Evolutionary conservation across 2,888 invertebrate genomes (phyloP).

Genomic region (Callyntrura guangdongensis): DNA sequence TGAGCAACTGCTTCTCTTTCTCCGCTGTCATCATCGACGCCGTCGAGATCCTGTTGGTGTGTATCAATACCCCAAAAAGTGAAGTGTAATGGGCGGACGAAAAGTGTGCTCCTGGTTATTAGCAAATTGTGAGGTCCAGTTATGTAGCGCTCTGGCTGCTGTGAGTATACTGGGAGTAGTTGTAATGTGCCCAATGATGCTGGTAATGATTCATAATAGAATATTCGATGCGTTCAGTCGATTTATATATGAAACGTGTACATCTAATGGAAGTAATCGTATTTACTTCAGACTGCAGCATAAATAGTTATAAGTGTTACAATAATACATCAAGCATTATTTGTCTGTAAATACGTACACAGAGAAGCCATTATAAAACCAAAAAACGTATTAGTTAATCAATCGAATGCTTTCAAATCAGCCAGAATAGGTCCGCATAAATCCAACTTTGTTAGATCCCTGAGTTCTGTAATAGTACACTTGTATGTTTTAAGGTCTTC

Average conservation of each 20-base stretch:
- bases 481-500: no score
- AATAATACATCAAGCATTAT: no score
- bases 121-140: slow-evolving; percentile 85
- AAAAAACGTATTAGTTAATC: no score
- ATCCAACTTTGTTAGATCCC: no score
- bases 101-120: slow-evolving; percentile 84
- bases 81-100: slow-evolving; percentile 83
- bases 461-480: no score
- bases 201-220: slow-evolving; percentile 64
- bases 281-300: no score
- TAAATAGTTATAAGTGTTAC: no score
- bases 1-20: slow-evolving; percentile 9
- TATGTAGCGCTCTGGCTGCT: slow-evolving; percentile 85
- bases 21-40: slow-evolving; percentile 31
- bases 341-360: no score
- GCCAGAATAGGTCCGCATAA: no score
- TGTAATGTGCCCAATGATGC: slow-evolving; percentile 84
- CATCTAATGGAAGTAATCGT: no score
- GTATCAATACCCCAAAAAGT: slow-evolving; percentile 61
- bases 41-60: slow-evolving; percentile 61
- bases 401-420: no score
- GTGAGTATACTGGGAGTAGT: slow-evolving; percentile 84
- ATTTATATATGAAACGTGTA: slow-evolving; percentile 28
- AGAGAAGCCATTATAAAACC: no score
- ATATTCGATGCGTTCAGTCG: slow-evolving; percentile 29